Evolutionary conservation across 2,113 vertebrate genomes (phyloP), one percentile per base, ranked within the genome.

Genomic region (Siniperca knerii): DNA sequence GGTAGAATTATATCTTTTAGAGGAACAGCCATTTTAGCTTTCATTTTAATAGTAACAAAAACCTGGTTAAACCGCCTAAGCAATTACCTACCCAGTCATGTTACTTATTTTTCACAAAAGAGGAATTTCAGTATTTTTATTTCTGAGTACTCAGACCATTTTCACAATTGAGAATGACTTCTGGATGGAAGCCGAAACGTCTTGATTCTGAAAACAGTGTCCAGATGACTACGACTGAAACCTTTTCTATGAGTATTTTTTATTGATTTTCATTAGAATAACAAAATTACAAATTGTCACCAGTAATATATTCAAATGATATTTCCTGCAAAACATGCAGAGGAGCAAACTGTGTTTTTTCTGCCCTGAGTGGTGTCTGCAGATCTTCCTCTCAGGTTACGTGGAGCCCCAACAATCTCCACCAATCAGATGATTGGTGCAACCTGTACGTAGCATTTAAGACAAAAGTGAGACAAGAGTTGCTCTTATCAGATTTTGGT

Each of bases 401-500:
- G 1, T 29, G 13, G 15, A 4, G 23, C 37, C 25, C 44, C 8
- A 37, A 37, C 29, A 50, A 42, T 65, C 33, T 42, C 13, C 35
- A 54, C 33, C 13, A 77, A 11, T 64, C 29, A 65, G 48, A 76
- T 37, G 29, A 18, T 25, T 76, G 60, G 21, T 76, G 60, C 21
- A 40, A 50, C 35, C 11, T n/a, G 7, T 16, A n/a, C 35, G 7
- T 52, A 33, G 23, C 4, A 4, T 25, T 23, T 42, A 23, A 58
- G 37, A 42, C 23, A 73, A 29, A 20, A 21, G 2, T 6, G 18
- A 54, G 16, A 1, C 29, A 29, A 1, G 50, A 52, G 16, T 18
- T 4, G 16, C 1, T 20, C 12, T 48, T 48, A 48, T 48, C 50
- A 52, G 18, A 52, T 52, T 20, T 20, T 52, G 16, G 50, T 52